These are phyloP conservation scores for Spilarctia lutea DNA, from an alignment of 2,888 invertebrate genomes.

Conservation along the genomic window DNA sequence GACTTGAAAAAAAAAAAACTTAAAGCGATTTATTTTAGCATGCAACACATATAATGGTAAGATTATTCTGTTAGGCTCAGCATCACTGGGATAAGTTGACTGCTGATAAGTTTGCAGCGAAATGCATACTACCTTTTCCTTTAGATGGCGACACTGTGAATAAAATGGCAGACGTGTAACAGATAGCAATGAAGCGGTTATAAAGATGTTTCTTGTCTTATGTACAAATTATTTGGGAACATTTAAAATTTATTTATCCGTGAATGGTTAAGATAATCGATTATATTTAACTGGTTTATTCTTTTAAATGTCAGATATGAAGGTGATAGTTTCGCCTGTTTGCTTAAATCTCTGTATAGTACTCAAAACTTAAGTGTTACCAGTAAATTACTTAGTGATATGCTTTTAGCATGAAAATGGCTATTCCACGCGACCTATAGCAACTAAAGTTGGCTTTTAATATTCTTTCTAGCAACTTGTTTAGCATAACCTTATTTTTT, in stretches of 20 bases:
- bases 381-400: neutral
- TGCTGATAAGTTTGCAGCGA: conserved; percentile 37
- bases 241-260: neutral
- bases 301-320: neutral
- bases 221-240: neutral
- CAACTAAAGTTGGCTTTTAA: neutral
- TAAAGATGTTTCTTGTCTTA: conserved; percentile 64
- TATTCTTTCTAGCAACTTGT: neutral
- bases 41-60: conserved; percentile 9
- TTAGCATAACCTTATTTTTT: too few species aligned
- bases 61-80: neutral
- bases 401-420: too few species aligned
- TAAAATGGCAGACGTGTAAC: conserved; percentile 59
- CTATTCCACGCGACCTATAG: too few species aligned
- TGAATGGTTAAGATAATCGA: neutral
- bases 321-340: neutral
- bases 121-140: conserved; percentile 55
- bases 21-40: conserved; percentile 5
- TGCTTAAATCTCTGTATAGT: neutral
- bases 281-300: neutral
- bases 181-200: conserved; percentile 64
- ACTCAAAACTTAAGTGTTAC: neutral
- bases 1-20: neutral
- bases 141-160: conserved; percentile 63
- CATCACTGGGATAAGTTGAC: neutral